Evolutionary conservation across 2,113 vertebrate genomes (phyloP).

Genomic region (Oxyruncus cristatus): DNA sequence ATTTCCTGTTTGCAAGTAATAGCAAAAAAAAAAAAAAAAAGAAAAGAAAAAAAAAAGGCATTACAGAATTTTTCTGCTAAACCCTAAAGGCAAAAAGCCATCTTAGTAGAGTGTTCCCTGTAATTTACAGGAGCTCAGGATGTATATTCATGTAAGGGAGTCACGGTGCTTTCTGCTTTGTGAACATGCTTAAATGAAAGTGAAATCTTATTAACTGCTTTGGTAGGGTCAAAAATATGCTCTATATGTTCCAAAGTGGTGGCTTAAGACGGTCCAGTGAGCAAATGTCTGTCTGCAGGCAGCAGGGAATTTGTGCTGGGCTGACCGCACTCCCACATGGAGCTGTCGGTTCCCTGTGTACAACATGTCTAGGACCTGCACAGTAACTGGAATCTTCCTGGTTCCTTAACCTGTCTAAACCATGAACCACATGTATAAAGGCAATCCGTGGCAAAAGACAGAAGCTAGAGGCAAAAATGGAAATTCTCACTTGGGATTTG

Average conservation of each 20-base stretch:
- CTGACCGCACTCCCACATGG: neutral
- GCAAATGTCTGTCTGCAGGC: neutral
- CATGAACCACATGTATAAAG: accelerated
- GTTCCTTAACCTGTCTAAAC: neutral
- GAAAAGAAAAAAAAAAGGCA: neutral
- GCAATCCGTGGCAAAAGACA: neutral
- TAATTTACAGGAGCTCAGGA: neutral
- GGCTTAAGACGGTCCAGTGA: neutral
- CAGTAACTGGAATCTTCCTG: neutral
- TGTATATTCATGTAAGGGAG: neutral
- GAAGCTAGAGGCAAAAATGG: neutral
- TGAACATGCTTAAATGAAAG: neutral
- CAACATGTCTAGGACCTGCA: neutral
- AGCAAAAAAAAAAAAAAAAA: neutral
- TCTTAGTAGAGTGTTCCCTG: neutral
- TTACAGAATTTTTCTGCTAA: neutral
- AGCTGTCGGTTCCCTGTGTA: accelerated
- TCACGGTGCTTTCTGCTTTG: neutral
- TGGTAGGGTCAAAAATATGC: neutral
- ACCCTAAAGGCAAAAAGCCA: conserved; percentile 8
- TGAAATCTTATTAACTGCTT: neutral
- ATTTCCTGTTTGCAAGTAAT: conserved; percentile 11
- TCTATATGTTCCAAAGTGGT: neutral
- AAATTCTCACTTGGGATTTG: neutral
- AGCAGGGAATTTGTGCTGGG: neutral